phyloP scores from a whole-genome alignment of 2,888 invertebrate species.

The Sinohyriopsis cumingii region DNA sequence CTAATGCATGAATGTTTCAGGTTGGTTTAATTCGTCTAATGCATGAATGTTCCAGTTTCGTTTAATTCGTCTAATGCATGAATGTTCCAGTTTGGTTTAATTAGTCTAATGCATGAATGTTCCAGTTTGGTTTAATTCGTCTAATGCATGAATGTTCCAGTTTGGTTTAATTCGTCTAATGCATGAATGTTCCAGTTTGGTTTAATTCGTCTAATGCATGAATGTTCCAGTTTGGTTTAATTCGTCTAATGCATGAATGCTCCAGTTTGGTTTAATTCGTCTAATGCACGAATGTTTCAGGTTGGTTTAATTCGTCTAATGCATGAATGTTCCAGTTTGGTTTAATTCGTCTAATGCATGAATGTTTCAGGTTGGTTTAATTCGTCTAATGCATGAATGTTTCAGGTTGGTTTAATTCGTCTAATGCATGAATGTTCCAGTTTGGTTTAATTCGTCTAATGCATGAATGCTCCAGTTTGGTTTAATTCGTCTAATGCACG shows the following conservation, averaged over 20 bases:
- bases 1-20: constrained; percentile 20
- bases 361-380: constrained; percentile 44
- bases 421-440: constrained; percentile 20
- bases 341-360: too few species aligned
- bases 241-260: constrained; percentile 18
- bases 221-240: constrained; percentile 44
- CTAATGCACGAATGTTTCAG: constrained; percentile 19
- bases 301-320: constrained; percentile 43
- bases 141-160: constrained; percentile 20
- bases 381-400: constrained; percentile 18
- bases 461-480: too few species aligned
- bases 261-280: too few species aligned
- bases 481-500: too few species aligned
- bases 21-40: constrained; percentile 43
- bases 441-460: constrained; percentile 43
- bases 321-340: too few species aligned
- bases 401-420: too few species aligned
- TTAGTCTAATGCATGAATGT: constrained; percentile 18
- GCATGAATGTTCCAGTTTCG: too few species aligned
- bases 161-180: constrained; percentile 43
- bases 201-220: too few species aligned
- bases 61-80: too few species aligned
- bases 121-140: too few species aligned
- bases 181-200: too few species aligned
- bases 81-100: constrained; percentile 44